phyloP scores from a whole-genome alignment of 2,113 vertebrate genomes.

The Cranoglanis bouderius region DNA sequence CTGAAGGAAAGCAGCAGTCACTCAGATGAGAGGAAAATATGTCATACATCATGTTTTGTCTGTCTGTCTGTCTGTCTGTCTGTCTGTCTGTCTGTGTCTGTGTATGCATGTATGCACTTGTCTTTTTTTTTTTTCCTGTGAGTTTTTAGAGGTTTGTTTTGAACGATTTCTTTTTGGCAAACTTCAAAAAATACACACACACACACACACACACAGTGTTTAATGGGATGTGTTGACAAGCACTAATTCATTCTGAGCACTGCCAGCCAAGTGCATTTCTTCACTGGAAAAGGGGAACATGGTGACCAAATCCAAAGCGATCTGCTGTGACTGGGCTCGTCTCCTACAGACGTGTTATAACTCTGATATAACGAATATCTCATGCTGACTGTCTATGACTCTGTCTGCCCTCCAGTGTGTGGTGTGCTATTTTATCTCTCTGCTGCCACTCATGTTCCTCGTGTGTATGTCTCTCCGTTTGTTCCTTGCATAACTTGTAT shows the following conservation, averaged over 20 bases:
- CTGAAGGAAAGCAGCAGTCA: conserved; percentile 36
- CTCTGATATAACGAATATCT: not conserved
- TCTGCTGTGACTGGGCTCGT: not conserved
- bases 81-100: conserved; percentile 18
- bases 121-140: conserved; percentile 21
- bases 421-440: not conserved
- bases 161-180: not conserved
- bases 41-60: not conserved
- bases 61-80: not conserved
- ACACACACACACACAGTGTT: no score
- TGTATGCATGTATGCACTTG: not conserved
- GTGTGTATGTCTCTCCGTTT: no score
- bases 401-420: not conserved
- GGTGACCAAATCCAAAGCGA: not conserved
- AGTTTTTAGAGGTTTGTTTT: not conserved
- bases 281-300: conserved; percentile 11
- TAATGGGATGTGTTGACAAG: conserved; percentile 22
- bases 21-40: conserved; percentile 14
- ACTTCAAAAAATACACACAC: conserved; percentile 28
- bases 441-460: not conserved
- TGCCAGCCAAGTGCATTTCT: not conserved
- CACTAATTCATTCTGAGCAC: conserved; percentile 42
- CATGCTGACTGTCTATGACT: not conserved
- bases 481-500: not conserved
- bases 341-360: not conserved